These are phyloP conservation scores for Styela clava DNA, from an alignment of 23 tunicate species.

Conservation along the genomic window DNA sequence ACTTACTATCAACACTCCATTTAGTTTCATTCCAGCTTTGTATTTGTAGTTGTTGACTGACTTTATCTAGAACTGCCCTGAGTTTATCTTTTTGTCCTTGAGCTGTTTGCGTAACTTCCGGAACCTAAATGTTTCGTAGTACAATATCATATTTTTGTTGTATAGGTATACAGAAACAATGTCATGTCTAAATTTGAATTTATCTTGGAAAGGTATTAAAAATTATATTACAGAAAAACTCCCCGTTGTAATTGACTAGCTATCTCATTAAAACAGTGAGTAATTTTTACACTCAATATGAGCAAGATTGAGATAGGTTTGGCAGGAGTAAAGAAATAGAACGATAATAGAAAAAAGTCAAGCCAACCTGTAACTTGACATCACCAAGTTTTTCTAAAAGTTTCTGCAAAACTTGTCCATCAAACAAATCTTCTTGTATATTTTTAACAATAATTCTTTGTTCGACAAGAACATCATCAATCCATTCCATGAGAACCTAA, in stretches of 20 bases:
- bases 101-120: constrained; percentile 89
- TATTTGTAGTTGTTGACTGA: constrained; percentile 65
- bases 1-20: constrained; percentile 96
- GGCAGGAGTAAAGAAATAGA: too few species aligned
- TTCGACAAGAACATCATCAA: constrained; percentile 72
- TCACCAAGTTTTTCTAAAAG: constrained; percentile 85
- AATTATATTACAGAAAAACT: too few species aligned
- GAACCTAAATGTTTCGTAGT: constrained; percentile 66
- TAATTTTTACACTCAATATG: too few species aligned
- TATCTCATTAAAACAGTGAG: too few species aligned
- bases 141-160: too few species aligned
- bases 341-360: too few species aligned
- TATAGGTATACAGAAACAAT: neutral
- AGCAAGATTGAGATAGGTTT: too few species aligned
- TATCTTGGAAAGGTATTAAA: too few species aligned
- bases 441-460: constrained; percentile 96
- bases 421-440: constrained; percentile 95
- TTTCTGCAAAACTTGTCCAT: constrained; percentile 99
- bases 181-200: neutral
- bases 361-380: constrained; percentile 83
- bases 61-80: constrained; percentile 70
- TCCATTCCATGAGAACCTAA: constrained; percentile 92
- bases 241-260: too few species aligned
- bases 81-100: constrained; percentile 94
- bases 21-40: constrained; percentile 71